Evolutionary conservation across 2,797 vertebrate species (phyloP), one percentile per base, ranked within the genome.

Genomic region (Ctenopoma multispine): DNA sequence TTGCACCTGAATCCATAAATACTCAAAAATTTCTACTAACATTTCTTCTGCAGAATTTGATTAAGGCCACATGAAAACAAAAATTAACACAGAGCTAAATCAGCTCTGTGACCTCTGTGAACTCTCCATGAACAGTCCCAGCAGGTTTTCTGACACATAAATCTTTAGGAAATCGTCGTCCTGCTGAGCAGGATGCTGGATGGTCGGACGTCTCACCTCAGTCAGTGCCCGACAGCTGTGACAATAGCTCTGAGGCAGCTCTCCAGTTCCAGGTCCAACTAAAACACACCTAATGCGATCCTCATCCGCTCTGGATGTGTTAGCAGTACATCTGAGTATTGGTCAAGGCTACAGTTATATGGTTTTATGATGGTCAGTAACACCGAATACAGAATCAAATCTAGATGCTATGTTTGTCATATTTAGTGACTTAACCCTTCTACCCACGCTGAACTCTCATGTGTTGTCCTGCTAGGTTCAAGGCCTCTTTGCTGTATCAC

Each of bases 81-180:
- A 80, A 87, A 79, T 86, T 69, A 85, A 64, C 80, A 64, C 63
- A 64, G 62, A 82, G 58, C 48, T 77, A 62, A 78, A 79, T 80
- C 71, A 72, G 79, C 71, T 82, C 70, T 60, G 61, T 79, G 83
- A 89, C 85, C 85, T 67, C 58, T 51, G 63, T 63, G 59, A 73
- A 83, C 73, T 82, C 77, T 88, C 84, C 78, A 78, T 85, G 87
- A 90, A 85, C 83, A 75, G 72, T 86, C 84, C 74, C 80, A n/a
- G 69, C 63, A 69, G 88, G 61, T 80, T 90, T 87, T 79, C 43
- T 50, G 70, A 63, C 55, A 81, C 82, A 90, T 93, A 92, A 93
- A 92, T 92, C 91, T 91, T 61, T 9, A 51, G 47, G 75, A 91
- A 90, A 88, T 77, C 44, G 80, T 84, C 51, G 14, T 84, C 73